Evolutionary conservation across 2,797 vertebrate species (phyloP).

Genomic region (Semotilus atromaculatus): DNA sequence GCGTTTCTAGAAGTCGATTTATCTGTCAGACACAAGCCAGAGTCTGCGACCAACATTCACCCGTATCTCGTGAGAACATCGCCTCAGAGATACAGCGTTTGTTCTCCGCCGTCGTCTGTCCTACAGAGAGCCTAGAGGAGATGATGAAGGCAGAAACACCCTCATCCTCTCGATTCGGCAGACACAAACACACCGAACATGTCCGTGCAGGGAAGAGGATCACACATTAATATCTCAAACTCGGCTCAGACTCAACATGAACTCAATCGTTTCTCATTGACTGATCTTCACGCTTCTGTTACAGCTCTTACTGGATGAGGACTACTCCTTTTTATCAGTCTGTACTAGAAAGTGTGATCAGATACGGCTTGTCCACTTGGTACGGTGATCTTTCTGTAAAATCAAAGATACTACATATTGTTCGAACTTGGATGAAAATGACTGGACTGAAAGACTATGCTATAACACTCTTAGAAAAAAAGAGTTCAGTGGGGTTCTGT

Average conservation of each 20-base stretch:
- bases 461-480: too few species aligned
- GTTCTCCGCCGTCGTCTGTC: not conserved
- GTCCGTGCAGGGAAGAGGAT: not conserved
- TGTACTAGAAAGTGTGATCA: too few species aligned
- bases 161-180: not conserved
- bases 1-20: not conserved
- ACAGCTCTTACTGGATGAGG: too few species aligned
- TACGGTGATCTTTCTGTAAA: too few species aligned
- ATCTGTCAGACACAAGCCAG: not conserved
- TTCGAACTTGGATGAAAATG: too few species aligned
- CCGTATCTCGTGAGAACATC: not conserved
- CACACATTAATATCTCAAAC: not conserved
- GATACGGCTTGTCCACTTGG: too few species aligned
- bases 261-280: not conserved
- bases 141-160: not conserved
- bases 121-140: too few species aligned
- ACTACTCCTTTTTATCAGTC: too few species aligned
- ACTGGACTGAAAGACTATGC: too few species aligned
- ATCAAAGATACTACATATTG: too few species aligned
- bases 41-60: not conserved
- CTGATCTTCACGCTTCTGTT: too few species aligned
- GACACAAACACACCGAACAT: not conserved
- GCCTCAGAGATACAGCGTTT: not conserved
- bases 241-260: not conserved
- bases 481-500: too few species aligned